Conservation (phyloP, 2,113 vertebrate species). For the Elachura formosa region DNA sequence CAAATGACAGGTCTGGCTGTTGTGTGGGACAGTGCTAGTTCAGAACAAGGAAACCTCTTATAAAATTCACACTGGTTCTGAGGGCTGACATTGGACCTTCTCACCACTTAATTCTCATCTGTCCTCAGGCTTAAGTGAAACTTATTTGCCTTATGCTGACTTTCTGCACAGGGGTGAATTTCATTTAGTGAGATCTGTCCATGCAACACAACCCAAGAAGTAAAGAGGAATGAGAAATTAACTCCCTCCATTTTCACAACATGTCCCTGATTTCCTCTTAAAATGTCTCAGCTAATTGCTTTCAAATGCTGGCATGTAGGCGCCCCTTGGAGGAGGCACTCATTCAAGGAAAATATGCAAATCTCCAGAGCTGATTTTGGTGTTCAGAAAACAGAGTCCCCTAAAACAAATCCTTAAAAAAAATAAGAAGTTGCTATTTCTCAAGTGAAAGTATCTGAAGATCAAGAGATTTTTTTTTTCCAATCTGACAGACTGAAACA, state of each 20-base stretch:
- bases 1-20: neutral
- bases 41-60: neutral
- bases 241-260: neutral
- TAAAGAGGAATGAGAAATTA: constrained; percentile 4
- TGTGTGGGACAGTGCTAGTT: neutral
- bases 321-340: neutral
- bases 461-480: neutral
- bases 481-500: neutral
- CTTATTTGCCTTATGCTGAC: neutral
- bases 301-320: neutral
- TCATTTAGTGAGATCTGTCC: neutral
- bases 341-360: neutral
- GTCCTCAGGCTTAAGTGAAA: neutral
- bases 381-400: neutral
- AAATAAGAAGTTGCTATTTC: neutral
- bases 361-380: neutral
- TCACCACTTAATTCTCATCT: neutral
- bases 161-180: neutral
- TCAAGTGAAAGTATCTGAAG: neutral
- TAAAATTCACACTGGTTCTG: neutral
- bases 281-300: constrained; percentile 38
- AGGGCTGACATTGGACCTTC: neutral
- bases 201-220: neutral
- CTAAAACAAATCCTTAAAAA: neutral
- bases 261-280: neutral